Conservation (phyloP, 2,113 vertebrate species). For the Sisor rabdophorus region DNA sequence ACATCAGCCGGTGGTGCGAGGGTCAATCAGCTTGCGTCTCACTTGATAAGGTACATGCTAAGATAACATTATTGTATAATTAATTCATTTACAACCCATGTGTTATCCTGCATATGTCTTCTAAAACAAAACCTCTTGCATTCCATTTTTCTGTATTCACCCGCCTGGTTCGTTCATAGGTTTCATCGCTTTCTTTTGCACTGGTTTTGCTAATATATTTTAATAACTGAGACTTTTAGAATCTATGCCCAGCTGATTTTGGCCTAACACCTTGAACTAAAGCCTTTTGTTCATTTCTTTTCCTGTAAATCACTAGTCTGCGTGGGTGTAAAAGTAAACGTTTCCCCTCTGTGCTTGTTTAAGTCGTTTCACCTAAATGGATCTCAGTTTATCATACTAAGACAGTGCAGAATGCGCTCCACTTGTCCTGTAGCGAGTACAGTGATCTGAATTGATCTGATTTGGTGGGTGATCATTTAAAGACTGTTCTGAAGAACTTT, state of each 20-base stretch:
- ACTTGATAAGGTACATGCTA: too few relatives aligned
- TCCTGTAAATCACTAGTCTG: not conserved
- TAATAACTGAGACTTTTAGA: not conserved
- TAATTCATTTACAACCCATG: not conserved
- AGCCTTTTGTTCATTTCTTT: not conserved
- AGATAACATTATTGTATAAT: not conserved
- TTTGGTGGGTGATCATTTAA: not conserved
- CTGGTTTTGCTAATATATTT: not conserved
- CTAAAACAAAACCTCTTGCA: not conserved
- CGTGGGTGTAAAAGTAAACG: not conserved
- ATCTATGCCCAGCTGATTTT: not conserved
- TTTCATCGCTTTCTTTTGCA: not conserved
- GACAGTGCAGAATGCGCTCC: not conserved
- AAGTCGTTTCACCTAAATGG: not conserved
- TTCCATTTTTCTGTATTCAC: not conserved
- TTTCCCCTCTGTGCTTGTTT: not conserved
- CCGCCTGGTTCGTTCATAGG: not conserved
- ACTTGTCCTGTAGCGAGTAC: not conserved
- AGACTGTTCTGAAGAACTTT: not conserved
- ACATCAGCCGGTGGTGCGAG: not conserved
- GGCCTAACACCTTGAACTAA: not conserved
- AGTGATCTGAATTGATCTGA: not conserved
- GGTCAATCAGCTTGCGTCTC: not conserved
- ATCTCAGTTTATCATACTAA: not conserved
- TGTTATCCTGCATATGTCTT: not conserved